Base-by-base conservation (phyloP, 2,113 vertebrate species). In the Microcebus tavaratra region DNA sequence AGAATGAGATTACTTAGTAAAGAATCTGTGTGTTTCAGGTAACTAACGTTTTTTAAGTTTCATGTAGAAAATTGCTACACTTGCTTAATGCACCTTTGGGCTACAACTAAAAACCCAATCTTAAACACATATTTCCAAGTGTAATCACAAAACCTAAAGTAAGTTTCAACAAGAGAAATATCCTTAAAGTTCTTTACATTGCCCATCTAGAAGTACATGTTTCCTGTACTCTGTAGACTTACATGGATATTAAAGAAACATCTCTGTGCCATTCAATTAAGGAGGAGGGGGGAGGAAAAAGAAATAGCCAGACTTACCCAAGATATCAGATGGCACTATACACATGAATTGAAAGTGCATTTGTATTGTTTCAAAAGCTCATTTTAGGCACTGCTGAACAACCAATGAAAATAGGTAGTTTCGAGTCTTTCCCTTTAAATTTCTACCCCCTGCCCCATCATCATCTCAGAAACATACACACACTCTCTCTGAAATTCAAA, bases 361-460 rank as follows among this genome's bases (percentile, higher is more conserved):
- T 97, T 98, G 88, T 82, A 42, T 86, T 65, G 92, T 25, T 65
- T 83, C 68, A 88, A 96, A 97, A 96, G 93, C 63, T 97, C 93
- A 61, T 75, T 96, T 93, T 81, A 97, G 88, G 79, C 76, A 88
- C 83, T 92, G 92, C 90, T 97, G 96, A 95, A 78, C 84, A 96
- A 82, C 90, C 94, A 97, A 96, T 63, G 65, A 92, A 97, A 97
- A 94, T 89, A 98, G 95, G 97, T 96, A 96, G 94, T 97, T 96
- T 97, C 81, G 96, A 93, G 84, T 88, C 92, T 95, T 87, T 73
- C 90, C 94, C 86, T 97, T 97, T 93, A 93, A 86, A 87, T 89
- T 89, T 91, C 88, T 94, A 90, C n/a, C 85, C 80, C 80, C 76
- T 78, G 98, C 98, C 97, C 96, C 98, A 98, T 90, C 63, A 93